Evolutionary conservation across 1,140 invertebrate genomes (phyloP).

Genomic region (Epicauta chinensis): DNA sequence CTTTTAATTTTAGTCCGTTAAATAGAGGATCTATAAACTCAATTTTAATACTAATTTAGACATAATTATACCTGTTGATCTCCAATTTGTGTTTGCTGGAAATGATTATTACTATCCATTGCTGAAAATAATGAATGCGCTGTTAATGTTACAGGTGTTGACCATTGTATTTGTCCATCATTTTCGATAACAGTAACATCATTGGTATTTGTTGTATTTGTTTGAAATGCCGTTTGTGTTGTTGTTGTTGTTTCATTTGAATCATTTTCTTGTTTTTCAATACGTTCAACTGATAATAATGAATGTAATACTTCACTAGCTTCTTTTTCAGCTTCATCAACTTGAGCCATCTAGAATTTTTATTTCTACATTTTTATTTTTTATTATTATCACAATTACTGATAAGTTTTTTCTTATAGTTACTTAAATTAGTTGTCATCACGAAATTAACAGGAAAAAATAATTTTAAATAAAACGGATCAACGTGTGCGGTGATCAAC

Average conservation of each 20-base stretch:
- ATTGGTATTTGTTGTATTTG: slow-evolving; percentile 37
- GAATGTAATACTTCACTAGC: slow-evolving; percentile 60
- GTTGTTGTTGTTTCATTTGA: slow-evolving; percentile 43
- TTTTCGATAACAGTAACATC: slow-evolving; percentile 42
- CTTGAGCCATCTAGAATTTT: slow-evolving; percentile 35
- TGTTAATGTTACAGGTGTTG: slow-evolving; percentile 48
- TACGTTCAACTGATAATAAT: slow-evolving; percentile 54
- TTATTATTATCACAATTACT: too few species aligned
- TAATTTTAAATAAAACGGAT: too few species aligned
- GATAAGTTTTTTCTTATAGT: neutral
- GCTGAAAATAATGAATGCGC: slow-evolving; percentile 38
- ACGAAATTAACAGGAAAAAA: neutral
- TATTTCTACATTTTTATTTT: neutral
- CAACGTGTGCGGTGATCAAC: too few species aligned
- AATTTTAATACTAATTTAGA: neutral
- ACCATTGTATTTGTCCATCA: slow-evolving; percentile 51
- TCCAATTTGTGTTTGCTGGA: slow-evolving; percentile 33
- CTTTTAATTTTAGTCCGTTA: too few species aligned
- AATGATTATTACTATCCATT: slow-evolving; percentile 37
- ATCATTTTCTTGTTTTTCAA: slow-evolving; percentile 50
- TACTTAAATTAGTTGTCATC: neutral
- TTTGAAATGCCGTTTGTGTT: slow-evolving; percentile 32
- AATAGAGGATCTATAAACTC: too few species aligned
- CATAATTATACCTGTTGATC: slow-evolving; percentile 34
- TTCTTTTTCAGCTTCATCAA: slow-evolving; percentile 53